These are phyloP conservation scores for Halcyon leucocephala DNA, from an alignment of 2,797 vertebrate genomes.

Conservation along the genomic window DNA sequence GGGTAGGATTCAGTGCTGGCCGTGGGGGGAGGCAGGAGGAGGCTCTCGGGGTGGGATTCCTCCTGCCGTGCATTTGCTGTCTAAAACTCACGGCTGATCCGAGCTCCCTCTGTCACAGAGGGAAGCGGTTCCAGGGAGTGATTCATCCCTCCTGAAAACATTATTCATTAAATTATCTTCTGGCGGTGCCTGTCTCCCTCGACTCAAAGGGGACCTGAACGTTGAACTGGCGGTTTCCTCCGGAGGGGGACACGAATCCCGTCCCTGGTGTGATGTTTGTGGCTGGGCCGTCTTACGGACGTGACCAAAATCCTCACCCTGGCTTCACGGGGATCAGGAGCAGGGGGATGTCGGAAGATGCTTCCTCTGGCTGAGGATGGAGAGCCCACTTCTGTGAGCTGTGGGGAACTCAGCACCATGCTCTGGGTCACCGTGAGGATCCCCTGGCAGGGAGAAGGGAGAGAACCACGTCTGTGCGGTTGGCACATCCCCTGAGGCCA, in stretches of 20 bases:
- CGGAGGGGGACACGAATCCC: neutral
- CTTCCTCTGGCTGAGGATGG: neutral
- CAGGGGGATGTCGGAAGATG: neutral
- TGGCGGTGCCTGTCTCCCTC: neutral
- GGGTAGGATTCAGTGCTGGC: neutral
- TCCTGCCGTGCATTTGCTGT: neutral
- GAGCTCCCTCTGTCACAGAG: neutral
- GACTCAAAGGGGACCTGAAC: neutral
- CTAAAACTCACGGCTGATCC: neutral
- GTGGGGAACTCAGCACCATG: neutral
- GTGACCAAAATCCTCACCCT: neutral
- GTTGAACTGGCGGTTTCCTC: rapidly evolving
- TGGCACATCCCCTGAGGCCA: neutral
- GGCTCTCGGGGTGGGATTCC: neutral
- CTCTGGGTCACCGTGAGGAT: neutral
- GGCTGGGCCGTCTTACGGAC: neutral
- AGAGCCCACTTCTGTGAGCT: neutral
- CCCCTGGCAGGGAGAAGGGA: neutral
- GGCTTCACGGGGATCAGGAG: neutral
- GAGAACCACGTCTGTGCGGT: neutral
- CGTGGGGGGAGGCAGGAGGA: neutral
- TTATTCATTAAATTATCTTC: neutral
- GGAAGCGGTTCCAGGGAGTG: neutral
- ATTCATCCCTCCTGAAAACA: neutral
- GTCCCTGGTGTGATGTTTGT: neutral